A percentile compares a stretch with the other conserved stretches of the same genome.
These are phyloP conservation scores for Pogonus chalceus DNA, from an alignment of 1,140 invertebrate genomes.

Conservation along the genomic window DNA sequence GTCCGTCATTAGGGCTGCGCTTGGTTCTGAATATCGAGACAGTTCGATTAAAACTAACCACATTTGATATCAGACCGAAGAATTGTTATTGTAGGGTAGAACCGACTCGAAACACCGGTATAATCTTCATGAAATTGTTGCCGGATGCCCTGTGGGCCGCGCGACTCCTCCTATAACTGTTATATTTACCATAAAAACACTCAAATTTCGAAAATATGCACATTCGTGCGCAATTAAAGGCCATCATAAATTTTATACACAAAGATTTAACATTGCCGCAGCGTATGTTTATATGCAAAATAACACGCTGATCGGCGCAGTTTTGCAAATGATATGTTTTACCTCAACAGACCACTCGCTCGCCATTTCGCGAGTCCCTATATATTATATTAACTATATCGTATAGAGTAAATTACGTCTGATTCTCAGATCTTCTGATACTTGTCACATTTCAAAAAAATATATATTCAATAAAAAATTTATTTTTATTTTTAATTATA, in stretches of 20 bases:
- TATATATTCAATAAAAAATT: not conserved
- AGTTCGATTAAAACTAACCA: conserved; percentile 7
- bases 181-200: conserved; percentile 7
- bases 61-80: conserved; percentile 7
- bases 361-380: not conserved
- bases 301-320: conserved; percentile 2
- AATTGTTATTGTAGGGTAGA: conserved; percentile 7
- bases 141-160: conserved; percentile 7
- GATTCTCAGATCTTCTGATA: too few relatives aligned
- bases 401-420: conserved; percentile 4
- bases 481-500: conserved; percentile 2
- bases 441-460: too few relatives aligned
- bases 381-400: too few relatives aligned
- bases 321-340: conserved; percentile 6
- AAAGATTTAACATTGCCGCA: conserved; percentile 4
- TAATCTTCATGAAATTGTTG: conserved; percentile 6
- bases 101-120: conserved; percentile 11
- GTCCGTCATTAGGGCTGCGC: conserved; percentile 14
- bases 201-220: conserved; percentile 7
- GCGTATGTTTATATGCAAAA: conserved; percentile 3
- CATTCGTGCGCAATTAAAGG: conserved; percentile 5
- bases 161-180: conserved; percentile 6
- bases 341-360: not conserved
- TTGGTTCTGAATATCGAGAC: conserved; percentile 6
- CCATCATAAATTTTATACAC: conserved; percentile 7